These are phyloP conservation scores for Xylocopa sonorina DNA, from an alignment of 1,140 invertebrate genomes.

Conservation along the genomic window DNA sequence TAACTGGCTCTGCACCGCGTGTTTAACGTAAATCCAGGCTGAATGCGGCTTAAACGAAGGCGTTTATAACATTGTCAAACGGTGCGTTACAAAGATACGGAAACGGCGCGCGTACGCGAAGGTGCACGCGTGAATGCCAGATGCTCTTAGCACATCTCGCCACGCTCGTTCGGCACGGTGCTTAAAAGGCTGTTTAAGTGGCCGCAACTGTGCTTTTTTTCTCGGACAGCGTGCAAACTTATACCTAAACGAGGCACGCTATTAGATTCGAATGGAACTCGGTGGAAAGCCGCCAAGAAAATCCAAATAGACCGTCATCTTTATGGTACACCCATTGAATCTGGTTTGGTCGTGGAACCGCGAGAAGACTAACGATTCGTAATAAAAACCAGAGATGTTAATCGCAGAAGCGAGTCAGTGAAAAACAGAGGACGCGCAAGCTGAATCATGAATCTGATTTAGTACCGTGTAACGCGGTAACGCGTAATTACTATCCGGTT, in stretches of 20 bases:
- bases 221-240: not conserved
- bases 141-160: constrained; percentile 20
- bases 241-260: not conserved
- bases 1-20: constrained; percentile 3
- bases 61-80: constrained; percentile 59
- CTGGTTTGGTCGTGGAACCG: too few species aligned
- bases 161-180: not conserved
- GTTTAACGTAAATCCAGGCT: constrained; percentile 40
- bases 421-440: not conserved
- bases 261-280: not conserved
- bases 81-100: constrained; percentile 15
- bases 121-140: not conserved
- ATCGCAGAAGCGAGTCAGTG: too few species aligned
- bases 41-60: constrained; percentile 67
- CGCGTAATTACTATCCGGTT: not conserved
- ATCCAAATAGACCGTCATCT: too few species aligned
- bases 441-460: not conserved
- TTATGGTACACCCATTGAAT: too few species aligned
- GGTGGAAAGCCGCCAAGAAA: too few species aligned
- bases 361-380: not conserved
- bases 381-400: not conserved
- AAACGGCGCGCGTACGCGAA: not conserved
- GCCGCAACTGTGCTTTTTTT: not conserved
- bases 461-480: too few species aligned
- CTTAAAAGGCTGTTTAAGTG: constrained; percentile 22